Base-by-base conservation (phyloP, 2,888 invertebrate genomes). In the Sympetrum striolatum region DNA sequence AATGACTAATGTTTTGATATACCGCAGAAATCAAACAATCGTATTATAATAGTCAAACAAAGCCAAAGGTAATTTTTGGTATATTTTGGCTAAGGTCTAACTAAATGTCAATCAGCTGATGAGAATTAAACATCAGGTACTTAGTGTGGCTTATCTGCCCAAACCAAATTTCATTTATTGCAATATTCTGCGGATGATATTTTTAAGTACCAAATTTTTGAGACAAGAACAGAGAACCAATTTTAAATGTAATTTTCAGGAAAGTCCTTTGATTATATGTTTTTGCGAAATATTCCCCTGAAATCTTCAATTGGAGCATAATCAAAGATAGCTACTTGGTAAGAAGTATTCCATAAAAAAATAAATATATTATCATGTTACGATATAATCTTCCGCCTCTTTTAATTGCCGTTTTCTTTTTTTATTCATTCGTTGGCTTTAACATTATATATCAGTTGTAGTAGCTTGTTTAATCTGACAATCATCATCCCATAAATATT, bases 41-140 rank as follows among this genome's bases (percentile, higher is more conserved):
- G 37, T 18, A 6, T 35, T 39, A 86, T 10, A 80, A 86, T 60
- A 58, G 10, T 39, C 58, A 82, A 82, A 37, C n/a, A 53, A 86
- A 60, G 35, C 58, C 53, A 18, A 31, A 31, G 8, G 4, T 58
- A 37, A 12, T 15, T 35, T 82, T 86, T 22, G 12, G 60, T 37
- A 22, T 37, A 37, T 60, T 60, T 60, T 60, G 37, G 60, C 37
- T 14, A 35, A 64, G 22, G n/a, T n/a, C 18, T 58, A 64, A 86
- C 35, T 60, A 86, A 35, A 53, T 86, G 18, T 53, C 53, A 82
- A 82, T 82, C 53, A 37, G 86, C 60, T n/a, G 12, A 60, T 58
- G 60, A 86, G 60, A 86, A n/a, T 60, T n/a, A 60, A 86, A 37
- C 58, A 86, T 86, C 86, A 86, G 86, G 86, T 86, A 86, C 86